phyloP scores from a whole-genome alignment of 92 coral and sea anemone species.

The Montipora capitata region DNA sequence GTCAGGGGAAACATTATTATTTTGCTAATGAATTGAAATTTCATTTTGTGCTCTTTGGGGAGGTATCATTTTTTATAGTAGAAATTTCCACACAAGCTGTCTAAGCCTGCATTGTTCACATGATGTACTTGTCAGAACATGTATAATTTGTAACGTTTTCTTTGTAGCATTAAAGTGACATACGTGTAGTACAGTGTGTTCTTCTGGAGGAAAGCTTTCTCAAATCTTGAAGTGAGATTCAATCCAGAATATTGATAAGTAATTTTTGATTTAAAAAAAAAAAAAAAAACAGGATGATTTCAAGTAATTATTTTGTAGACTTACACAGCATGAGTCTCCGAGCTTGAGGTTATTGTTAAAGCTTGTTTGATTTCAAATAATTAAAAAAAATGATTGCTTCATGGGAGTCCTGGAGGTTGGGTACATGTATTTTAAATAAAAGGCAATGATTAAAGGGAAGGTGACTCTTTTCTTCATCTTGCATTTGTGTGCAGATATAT shows the following conservation, averaged over 20 bases:
- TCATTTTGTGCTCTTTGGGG: not conserved
- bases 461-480: slow-evolving; percentile 5
- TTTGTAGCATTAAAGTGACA: not conserved
- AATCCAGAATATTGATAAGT: not conserved
- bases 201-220: not conserved
- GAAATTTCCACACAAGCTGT: not conserved
- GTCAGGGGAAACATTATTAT: too few species aligned
- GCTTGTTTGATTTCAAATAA: slow-evolving; percentile 14
- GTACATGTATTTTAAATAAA: not conserved
- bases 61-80: not conserved
- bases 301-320: not conserved
- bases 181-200: not conserved
- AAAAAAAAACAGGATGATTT: not conserved
- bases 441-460: slow-evolving; percentile 1
- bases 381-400: slow-evolving; percentile 9
- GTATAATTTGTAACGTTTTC: not conserved
- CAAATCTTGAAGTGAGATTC: not conserved
- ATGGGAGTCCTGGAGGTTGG: slow-evolving; percentile 2
- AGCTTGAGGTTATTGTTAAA: slow-evolving; percentile 1
- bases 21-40: too few species aligned
- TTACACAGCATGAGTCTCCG: slow-evolving; percentile 13
- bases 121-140: slow-evolving; percentile 6
- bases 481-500: not conserved
- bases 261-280: not conserved
- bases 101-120: not conserved